Conservation (phyloP, 2,797 vertebrate species). For the Galagoides demidoff region DNA sequence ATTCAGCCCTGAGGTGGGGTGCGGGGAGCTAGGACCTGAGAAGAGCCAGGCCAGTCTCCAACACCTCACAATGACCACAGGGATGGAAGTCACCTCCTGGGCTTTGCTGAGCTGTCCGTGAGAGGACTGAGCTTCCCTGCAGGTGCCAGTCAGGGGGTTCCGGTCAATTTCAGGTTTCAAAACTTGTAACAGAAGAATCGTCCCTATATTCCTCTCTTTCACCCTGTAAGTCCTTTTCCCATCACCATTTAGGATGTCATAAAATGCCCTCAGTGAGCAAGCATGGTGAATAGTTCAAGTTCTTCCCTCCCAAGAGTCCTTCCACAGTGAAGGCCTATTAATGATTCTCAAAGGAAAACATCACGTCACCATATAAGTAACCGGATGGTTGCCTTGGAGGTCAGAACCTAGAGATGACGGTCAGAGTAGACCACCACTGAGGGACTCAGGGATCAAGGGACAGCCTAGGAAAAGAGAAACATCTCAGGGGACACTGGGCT, state of each 20-base stretch:
- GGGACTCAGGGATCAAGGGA: too few species aligned
- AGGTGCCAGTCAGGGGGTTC: neutral
- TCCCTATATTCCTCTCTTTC: neutral
- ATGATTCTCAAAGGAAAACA: neutral
- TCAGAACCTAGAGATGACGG: neutral
- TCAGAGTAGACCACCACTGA: neutral
- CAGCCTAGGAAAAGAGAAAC: neutral
- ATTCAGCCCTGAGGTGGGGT: neutral
- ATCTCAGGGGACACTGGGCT: neutral
- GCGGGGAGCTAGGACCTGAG: neutral
- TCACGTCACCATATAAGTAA: neutral
- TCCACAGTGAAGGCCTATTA: neutral
- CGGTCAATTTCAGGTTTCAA: neutral
- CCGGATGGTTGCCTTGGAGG: neutral
- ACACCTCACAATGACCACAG: fast-evolving
- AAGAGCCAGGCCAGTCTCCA: neutral
- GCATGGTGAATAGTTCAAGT: neutral
- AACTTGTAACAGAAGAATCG: neutral
- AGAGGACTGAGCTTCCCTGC: neutral
- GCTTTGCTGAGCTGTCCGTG: neutral
- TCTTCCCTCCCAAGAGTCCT: neutral
- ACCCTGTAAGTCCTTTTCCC: neutral
- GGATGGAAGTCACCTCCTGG: neutral
- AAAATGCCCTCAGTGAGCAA: neutral
- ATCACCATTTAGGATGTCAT: neutral